Conservation (phyloP, 2,888 invertebrate genomes). For the Pherbina coryleti region DNA sequence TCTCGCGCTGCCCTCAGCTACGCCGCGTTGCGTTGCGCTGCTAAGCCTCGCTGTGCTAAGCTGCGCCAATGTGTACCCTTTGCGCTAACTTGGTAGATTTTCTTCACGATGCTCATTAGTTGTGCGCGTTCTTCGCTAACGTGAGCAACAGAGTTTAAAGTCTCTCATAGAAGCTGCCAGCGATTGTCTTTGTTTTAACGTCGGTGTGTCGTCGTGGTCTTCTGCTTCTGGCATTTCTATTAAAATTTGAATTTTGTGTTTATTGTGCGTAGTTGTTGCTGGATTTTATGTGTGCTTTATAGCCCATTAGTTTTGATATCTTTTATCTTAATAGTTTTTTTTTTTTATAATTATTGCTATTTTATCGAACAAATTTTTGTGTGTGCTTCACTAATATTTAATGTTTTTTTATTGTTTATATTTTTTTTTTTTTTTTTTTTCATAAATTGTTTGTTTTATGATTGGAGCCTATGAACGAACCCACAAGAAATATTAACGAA, state of each 20-base stretch:
- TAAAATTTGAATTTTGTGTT: background rate
- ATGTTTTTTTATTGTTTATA: background rate
- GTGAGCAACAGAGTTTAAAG: conserved; percentile 39
- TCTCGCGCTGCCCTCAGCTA: background rate
- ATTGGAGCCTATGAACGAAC: background rate
- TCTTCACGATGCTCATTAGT: conserved; percentile 39
- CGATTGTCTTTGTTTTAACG: background rate
- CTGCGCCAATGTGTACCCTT: conserved; percentile 19
- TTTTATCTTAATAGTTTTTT: background rate
- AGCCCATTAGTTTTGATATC: background rate
- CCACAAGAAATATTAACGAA: background rate
- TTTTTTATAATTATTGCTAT: background rate
- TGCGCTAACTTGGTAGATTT: conserved; percentile 25
- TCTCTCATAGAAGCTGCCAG: conserved; percentile 5
- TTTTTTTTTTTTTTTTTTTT: no score
- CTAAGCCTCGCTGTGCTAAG: background rate
- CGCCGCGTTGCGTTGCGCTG: background rate
- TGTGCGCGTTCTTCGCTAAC: conserved; percentile 43
- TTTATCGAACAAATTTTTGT: background rate
- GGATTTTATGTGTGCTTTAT: background rate
- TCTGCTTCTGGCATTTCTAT: background rate
- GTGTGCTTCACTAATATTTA: background rate
- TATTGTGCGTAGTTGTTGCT: background rate
- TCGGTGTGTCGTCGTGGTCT: conserved; percentile 9
- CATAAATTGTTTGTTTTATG: background rate